Evolutionary conservation across 2,888 invertebrate species (phyloP).

Genomic region (Girardia tigrina): DNA sequence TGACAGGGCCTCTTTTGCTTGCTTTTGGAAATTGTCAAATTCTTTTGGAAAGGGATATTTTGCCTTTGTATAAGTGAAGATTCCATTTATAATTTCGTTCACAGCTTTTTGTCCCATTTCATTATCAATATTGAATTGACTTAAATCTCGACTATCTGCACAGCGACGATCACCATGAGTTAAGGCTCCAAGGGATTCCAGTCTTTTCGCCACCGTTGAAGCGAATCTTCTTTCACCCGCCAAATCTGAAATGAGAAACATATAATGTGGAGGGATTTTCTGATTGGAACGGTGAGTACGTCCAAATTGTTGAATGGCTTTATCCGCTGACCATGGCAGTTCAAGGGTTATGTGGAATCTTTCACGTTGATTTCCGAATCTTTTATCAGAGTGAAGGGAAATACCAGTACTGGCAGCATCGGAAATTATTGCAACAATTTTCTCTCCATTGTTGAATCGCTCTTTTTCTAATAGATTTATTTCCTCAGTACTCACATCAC

Average conservation of each 20-base stretch:
- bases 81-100: too few species aligned
- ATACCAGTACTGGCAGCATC: constrained; percentile 27
- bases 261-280: background rate
- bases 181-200: constrained; percentile 20
- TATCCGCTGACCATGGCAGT: constrained; percentile 21
- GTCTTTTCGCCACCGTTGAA: background rate
- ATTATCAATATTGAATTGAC: constrained; percentile 25
- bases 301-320: constrained; percentile 41
- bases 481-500: background rate
- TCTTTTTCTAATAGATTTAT: background rate
- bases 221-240: constrained; percentile 26
- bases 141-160: constrained; percentile 25
- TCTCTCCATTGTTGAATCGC: background rate
- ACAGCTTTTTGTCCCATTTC: background rate
- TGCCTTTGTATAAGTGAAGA: too few species aligned
- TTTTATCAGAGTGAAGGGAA: constrained; percentile 24
- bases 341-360: constrained; percentile 27
- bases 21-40: too few species aligned
- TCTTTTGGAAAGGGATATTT: too few species aligned
- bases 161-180: constrained; percentile 24
- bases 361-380: background rate
- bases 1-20: background rate
- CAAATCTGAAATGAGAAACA: constrained; percentile 24
- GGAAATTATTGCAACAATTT: constrained; percentile 7
- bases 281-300: constrained; percentile 21